Percentiles rank a stretch among this genome's conserved stretches.
Evolutionary conservation across 2,797 vertebrate genomes (phyloP).

Genomic region (Poeciliopsis turneri): DNA sequence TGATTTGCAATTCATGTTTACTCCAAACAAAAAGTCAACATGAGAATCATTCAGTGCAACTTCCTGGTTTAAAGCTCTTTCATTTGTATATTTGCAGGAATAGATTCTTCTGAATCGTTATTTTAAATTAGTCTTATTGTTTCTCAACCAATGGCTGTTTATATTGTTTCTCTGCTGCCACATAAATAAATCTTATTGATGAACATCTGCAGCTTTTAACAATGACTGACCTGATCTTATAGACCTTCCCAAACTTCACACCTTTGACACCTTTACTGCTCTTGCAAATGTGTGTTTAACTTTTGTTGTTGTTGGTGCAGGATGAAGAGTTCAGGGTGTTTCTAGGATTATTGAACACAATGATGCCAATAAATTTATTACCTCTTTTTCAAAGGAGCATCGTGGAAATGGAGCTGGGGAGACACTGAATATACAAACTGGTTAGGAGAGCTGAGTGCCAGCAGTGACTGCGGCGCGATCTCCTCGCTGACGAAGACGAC

Average conservation of each 20-base stretch:
- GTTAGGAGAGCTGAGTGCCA: not conserved
- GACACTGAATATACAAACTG: not conserved
- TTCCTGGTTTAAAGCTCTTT: not conserved
- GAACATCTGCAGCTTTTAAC: not conserved
- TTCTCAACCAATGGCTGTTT: not conserved
- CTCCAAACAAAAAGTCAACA: not conserved
- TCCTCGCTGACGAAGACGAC: accelerated
- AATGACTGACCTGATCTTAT: not conserved
- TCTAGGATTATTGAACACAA: not conserved
- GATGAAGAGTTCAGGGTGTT: not conserved
- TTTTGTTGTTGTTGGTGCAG: not conserved
- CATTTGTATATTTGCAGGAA: not conserved
- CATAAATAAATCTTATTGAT: too few relatives aligned
- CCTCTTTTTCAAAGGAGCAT: slow-evolving; percentile 17
- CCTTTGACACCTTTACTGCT: not conserved
- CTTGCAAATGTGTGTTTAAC: not conserved
- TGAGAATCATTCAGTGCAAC: not conserved
- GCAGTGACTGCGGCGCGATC: slow-evolving; percentile 31
- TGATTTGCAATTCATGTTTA: not conserved
- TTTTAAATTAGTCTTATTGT: not conserved
- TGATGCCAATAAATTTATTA: not conserved
- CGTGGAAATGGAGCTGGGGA: slow-evolving; percentile 37
- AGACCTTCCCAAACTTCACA: not conserved
- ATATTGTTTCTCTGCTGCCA: not conserved
- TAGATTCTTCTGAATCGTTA: not conserved